These are phyloP conservation scores for Cataglyphis altisquamis DNA, from an alignment of 2,888 invertebrate species.

Conservation along the genomic window DNA sequence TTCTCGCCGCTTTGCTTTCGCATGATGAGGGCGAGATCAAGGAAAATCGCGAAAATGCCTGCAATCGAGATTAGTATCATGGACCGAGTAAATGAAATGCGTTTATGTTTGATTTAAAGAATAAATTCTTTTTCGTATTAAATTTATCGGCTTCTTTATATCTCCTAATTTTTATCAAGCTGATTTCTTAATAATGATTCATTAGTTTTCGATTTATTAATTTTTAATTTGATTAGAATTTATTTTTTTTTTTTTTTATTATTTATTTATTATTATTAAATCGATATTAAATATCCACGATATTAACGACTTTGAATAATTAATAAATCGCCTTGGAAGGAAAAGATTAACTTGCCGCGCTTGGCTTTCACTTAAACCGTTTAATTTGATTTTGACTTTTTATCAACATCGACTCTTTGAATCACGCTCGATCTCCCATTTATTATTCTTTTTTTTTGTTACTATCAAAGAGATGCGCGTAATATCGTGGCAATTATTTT, in stretches of 20 bases:
- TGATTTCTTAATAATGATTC: not conserved
- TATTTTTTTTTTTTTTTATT: too few relatives aligned
- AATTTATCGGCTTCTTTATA: not conserved
- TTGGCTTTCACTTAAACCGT: not conserved
- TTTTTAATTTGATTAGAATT: not conserved
- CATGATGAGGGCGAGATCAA: not conserved
- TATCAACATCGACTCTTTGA: not conserved
- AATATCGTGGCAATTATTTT: not conserved
- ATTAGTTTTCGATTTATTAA: not conserved
- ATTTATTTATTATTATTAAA: too few relatives aligned
- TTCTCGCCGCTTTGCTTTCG: conserved; percentile 13
- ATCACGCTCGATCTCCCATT: not conserved
- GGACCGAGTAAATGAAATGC: not conserved
- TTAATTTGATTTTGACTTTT: not conserved
- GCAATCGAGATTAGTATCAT: not conserved
- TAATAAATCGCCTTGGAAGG: not conserved
- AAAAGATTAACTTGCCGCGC: not conserved
- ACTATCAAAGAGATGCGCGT: not conserved
- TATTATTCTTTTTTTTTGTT: not conserved
- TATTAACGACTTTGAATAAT: not conserved
- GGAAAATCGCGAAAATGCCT: conserved; percentile 3
- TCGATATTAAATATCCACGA: not conserved
- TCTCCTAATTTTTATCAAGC: not conserved
- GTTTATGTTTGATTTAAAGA: not conserved
- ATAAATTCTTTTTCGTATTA: not conserved